These are phyloP conservation scores for Cyanistes caeruleus DNA, from an alignment of 2,113 vertebrate species.

Conservation along the genomic window DNA sequence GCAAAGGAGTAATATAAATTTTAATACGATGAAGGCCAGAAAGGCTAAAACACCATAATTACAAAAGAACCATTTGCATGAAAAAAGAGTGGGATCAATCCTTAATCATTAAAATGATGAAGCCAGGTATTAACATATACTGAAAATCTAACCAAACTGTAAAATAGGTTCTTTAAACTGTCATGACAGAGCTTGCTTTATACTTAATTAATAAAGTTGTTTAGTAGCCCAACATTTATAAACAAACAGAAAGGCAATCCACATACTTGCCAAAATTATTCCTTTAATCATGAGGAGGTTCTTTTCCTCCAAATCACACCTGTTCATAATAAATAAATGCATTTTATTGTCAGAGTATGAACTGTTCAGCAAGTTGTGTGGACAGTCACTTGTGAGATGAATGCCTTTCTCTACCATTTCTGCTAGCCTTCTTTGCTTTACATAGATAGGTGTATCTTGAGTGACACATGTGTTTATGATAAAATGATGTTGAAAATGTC, in stretches of 20 bases:
- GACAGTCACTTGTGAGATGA: background rate
- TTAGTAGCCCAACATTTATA: background rate
- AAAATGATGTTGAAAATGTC: background rate
- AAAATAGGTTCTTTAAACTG: background rate
- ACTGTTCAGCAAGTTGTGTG: background rate
- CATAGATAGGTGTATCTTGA: background rate
- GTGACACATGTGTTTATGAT: background rate
- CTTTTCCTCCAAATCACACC: background rate
- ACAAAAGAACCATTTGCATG: background rate
- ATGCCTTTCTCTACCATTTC: background rate
- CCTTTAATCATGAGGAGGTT: accelerated
- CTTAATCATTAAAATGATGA: background rate
- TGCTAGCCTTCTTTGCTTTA: background rate
- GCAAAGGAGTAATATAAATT: background rate
- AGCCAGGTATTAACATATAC: background rate
- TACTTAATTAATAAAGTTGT: background rate
- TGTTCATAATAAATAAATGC: background rate
- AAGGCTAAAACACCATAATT: background rate
- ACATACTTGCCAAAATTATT: background rate
- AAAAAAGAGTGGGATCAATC: background rate
- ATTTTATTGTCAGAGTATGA: background rate
- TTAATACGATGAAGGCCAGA: background rate
- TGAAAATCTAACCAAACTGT: background rate
- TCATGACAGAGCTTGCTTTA: background rate
- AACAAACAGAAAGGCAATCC: background rate